Evolutionary conservation across 2,888 invertebrate genomes (phyloP), one percentile per base, ranked within the genome.

Genomic region (Drosophila mulleri): DNA sequence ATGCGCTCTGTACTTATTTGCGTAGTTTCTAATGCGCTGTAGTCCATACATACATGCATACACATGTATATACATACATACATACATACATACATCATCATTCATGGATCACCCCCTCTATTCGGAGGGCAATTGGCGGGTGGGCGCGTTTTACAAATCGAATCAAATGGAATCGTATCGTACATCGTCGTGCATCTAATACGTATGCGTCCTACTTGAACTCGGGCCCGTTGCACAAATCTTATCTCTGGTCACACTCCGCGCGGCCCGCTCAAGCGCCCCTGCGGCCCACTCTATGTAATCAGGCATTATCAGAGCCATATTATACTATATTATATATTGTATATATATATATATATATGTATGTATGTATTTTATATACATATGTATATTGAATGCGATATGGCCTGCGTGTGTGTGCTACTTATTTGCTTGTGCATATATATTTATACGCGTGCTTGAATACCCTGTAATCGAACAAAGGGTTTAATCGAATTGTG

Each of bases 191-290:
- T 63, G 47, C 53, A 72, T 54, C 69, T 59, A 62, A 77, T 62
- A 71, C 66, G 73, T 66, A 60, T 83, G 75, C 67, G 71, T 69
- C 53, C 84, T 79, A 81, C 75, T 88, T 88, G 86, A 84, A 86
- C 87, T 75, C 87, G 68, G 63, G 41, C 71, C 59, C 78, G 82
- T 86, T 88, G 84, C 88, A 86, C 83, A 84, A 88, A 83, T 88
- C 84, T 84, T 84, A 84, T 84, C 84, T 77, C 70, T 65, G 66
- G 59, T 65, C 75, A 71, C 76, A 72, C 67, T 58, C 67, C n/a
- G n/a, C n/a, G n/a, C n/a, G n/a, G n/a, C n/a, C 64, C 65, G 56
- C 61, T 72, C 58, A 23, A n/a, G 26, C 29, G 47, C 11, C 16
- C 35, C 29, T 29, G 50, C 53, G 52, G 69, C 64, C 62, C 85